Base-by-base conservation (phyloP, 2,113 vertebrate genomes). In the Hymenochirus boettgeri region DNA sequence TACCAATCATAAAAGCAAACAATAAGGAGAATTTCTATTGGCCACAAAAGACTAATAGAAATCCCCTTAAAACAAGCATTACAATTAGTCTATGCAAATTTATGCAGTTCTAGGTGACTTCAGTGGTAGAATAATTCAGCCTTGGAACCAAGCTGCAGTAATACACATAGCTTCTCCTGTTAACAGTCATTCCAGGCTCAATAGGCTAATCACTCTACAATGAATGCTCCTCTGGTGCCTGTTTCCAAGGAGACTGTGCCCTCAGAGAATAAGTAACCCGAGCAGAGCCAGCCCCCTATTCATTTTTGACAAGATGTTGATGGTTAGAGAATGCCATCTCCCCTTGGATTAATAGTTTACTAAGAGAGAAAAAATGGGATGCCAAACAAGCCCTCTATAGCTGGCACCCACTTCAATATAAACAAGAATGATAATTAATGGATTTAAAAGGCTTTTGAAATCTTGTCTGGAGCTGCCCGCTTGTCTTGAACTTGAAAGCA, bases 261-360 rank as follows among this genome's bases (percentile, higher is more conserved):
- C 57, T 52, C 15, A 8, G 65, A 58, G 65, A 60, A 69, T 69
- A 59, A 53, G 65, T 22, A 69, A 69, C 47, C 56, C 45, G 33
- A 59, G 65, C 35, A 51, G 18, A 47, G 45, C 65, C 65, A 69
- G 57, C 65, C 65, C 56, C 56, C 65, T 69, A 69, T 69, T 69
- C 56, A 53, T 53, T 60, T 69, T 60, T 69, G 65, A 69, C 65
- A 69, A 69, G 56, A 69, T 69, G 65, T 69, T 69, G 65, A 69
- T 57, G 59, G 65, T 23, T 69, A 45, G 47, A 69, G 65, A 69
- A 69, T 69, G 65, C 65, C 65, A 60, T 54, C 37, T 69, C 47
- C 65, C 37, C 35, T 60, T 56, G 65, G 65, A 69, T 53, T 69
- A 60, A 69, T 69, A 60, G 65, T 57, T 60, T 69, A 60, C 65